These are phyloP conservation scores for Drosophila trapezifrons DNA, from an alignment of 1,140 invertebrate species.

Conservation along the genomic window DNA sequence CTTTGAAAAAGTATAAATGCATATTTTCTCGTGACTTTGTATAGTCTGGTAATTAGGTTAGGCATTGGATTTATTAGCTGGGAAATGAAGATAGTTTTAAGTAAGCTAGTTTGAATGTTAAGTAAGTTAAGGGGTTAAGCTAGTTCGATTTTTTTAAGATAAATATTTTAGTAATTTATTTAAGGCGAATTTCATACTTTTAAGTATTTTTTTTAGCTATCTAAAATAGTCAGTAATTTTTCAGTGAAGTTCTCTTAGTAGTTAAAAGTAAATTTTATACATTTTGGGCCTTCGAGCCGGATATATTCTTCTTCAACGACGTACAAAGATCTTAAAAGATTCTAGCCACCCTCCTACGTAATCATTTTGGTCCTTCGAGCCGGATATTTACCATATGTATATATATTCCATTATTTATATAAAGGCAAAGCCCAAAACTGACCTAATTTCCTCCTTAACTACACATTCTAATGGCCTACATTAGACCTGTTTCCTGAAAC, in stretches of 20 bases:
- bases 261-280: neutral
- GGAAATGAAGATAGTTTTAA: too few relatives aligned
- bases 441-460: neutral
- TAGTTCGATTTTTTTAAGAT: neutral
- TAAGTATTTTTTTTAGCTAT: neutral
- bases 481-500: too few relatives aligned
- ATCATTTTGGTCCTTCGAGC: too few relatives aligned
- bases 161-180: neutral
- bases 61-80: neutral
- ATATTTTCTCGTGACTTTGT: slow-evolving; percentile 3
- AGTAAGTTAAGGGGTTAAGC: neutral
- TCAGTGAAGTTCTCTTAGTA: neutral
- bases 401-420: too few relatives aligned
- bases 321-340: too few relatives aligned
- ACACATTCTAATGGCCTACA: too few relatives aligned
- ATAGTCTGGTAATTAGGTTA: neutral
- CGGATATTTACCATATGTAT: too few relatives aligned
- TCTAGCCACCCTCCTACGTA: too few relatives aligned
- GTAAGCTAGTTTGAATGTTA: too few relatives aligned
- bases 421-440: neutral
- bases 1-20: neutral
- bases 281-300: too few relatives aligned
- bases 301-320: too few relatives aligned
- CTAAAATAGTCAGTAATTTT: neutral
- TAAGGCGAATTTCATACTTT: neutral